Evolutionary conservation across 2,888 invertebrate genomes (phyloP).

Genomic region (Megamerina dolium): DNA sequence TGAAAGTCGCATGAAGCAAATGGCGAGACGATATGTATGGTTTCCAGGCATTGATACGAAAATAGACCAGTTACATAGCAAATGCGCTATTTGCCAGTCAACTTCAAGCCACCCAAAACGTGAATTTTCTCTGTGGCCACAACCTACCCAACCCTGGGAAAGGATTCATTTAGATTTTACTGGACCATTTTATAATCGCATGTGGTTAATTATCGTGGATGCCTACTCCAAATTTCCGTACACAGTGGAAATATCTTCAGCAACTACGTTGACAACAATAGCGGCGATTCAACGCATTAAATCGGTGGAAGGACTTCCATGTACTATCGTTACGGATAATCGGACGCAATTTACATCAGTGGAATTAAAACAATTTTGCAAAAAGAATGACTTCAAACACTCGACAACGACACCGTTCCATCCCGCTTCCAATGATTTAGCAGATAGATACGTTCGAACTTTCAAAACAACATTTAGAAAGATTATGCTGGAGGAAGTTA

Average conservation of each 20-base stretch:
- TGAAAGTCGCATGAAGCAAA: too few species aligned
- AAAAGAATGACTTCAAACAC: not conserved
- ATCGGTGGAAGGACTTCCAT: not conserved
- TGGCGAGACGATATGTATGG: too few species aligned
- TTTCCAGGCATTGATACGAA: too few species aligned
- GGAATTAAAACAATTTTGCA: slow-evolving; percentile 4
- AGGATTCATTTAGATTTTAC: too few species aligned
- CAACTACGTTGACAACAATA: too few species aligned
- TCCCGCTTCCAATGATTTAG: slow-evolving; percentile 1
- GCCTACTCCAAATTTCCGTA: not conserved
- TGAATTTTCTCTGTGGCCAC: too few species aligned
- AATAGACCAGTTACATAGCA: too few species aligned
- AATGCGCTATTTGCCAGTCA: too few species aligned
- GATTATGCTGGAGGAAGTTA: not conserved
- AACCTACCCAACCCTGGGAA: too few species aligned
- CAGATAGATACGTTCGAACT: not conserved
- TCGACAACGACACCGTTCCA: slow-evolving; percentile 2
- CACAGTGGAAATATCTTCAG: not conserved
- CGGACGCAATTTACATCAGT: slow-evolving; percentile 3
- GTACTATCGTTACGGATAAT: slow-evolving; percentile 4
- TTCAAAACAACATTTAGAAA: not conserved
- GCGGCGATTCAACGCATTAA: not conserved
- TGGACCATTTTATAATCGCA: too few species aligned
- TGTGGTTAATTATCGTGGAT: too few species aligned
- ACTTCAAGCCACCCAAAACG: too few species aligned